Evolutionary conservation across 2,113 vertebrate species (phyloP), one percentile per base, ranked within the genome.

Genomic region (Antidorcas marsupialis): DNA sequence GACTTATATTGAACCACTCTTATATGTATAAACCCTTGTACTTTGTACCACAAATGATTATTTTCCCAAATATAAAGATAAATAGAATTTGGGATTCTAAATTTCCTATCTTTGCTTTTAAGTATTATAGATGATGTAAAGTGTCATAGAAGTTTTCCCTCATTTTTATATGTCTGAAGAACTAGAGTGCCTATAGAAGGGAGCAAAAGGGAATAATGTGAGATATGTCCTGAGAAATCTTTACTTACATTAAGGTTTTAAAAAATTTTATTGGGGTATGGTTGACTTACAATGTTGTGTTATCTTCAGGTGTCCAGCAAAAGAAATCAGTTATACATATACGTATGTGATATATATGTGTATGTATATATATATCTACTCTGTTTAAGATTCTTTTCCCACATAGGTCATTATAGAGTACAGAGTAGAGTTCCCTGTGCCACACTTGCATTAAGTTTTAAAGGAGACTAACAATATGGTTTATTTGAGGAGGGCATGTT

Each of bases 111-210:
- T 7, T 83, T 87, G 4, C 13, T 52, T 97, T 89, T 60, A 81
- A 95, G 74, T 17, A 5, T 87, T 83, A 81, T 36, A 89, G 50
- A 27, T 36, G 64, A 88, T 36, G 7, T 85, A 79, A 95, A 87
- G 14, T 50, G 11, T 86, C 64, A 60, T 47, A 85, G 39, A 8
- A 89, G 27, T 53, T 81, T 82, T 62, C 81, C 9, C 11, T 79
- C 7, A 74, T 57, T 95, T 97, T 94, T 94, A 71, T 91, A 12
- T 62, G 27, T 82, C 67, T 89, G 67, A 87, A 23, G 36, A 36
- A 88, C 30, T 95, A 8, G 19, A 92, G 45, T n/a, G 3, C 1
- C 21, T 81, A 55, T 6, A 28, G 60, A 93, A 59, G 5, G 19
- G 6, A 89, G 60, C 0, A 33, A n/a, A n/a, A 64, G 11, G 33